Evolutionary conservation across 2,113 vertebrate species (phyloP).

Genomic region (Phocoena phocoena): DNA sequence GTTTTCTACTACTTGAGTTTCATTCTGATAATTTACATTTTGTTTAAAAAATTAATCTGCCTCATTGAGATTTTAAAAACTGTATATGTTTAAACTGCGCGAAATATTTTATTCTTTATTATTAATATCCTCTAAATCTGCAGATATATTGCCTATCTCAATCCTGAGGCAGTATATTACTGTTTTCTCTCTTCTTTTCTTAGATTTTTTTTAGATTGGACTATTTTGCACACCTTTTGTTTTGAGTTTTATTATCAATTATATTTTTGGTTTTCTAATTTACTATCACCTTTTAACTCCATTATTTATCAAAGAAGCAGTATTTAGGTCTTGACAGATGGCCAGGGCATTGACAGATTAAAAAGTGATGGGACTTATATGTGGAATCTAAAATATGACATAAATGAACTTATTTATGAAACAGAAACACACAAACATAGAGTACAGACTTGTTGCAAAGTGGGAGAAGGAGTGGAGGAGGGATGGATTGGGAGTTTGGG

Average conservation of each 20-base stretch:
- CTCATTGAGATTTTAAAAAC: background rate
- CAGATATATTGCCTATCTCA: background rate
- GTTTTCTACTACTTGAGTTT: slow-evolving; percentile 6
- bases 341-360: background rate
- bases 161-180: background rate
- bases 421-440: background rate
- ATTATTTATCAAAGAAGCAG: background rate
- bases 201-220: background rate
- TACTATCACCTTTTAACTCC: background rate
- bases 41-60: background rate
- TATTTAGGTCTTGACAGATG: background rate
- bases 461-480: background rate
- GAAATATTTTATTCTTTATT: background rate
- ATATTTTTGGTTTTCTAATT: background rate
- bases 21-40: background rate
- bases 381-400: background rate
- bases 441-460: background rate
- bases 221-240: background rate
- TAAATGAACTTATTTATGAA: background rate
- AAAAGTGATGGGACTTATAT: background rate
- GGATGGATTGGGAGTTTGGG: background rate
- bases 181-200: background rate
- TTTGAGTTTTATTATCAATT: background rate
- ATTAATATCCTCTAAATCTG: background rate
- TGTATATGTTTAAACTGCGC: background rate